Evolutionary conservation across 1,140 invertebrate species (phyloP).

Genomic region (Aphelenchoides besseyi): DNA sequence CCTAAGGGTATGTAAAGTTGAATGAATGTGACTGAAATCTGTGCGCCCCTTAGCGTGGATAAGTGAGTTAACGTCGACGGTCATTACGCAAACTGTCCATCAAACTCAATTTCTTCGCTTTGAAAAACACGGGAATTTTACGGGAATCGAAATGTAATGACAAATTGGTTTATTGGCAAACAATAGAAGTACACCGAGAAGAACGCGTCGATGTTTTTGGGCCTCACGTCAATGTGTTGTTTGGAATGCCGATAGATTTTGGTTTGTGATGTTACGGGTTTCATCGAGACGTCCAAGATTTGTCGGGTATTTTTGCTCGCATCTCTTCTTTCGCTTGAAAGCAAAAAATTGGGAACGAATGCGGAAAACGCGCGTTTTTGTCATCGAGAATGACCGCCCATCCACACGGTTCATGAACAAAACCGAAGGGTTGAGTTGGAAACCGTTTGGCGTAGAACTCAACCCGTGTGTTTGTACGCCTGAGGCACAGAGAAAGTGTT

Average conservation of each 20-base stretch:
- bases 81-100: neutral
- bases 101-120: neutral
- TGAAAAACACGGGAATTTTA: neutral
- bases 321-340: too few species aligned
- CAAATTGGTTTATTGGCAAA: neutral
- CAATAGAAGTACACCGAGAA: neutral
- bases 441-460: too few species aligned
- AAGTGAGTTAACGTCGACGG: neutral
- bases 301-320: too few species aligned
- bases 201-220: neutral
- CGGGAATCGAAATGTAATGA: neutral
- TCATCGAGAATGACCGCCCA: too few species aligned
- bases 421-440: too few species aligned
- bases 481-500: too few species aligned
- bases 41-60: neutral
- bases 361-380: too few species aligned
- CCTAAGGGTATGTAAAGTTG: neutral
- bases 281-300: too few species aligned
- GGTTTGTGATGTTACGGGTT: too few species aligned
- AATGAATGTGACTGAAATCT: neutral
- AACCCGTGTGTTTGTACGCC: too few species aligned
- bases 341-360: too few species aligned
- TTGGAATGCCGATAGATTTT: neutral
- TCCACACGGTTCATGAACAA: too few species aligned
- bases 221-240: neutral